Conservation (phyloP, 1,140 invertebrate genomes). For the Chlorops oryzae region DNA sequence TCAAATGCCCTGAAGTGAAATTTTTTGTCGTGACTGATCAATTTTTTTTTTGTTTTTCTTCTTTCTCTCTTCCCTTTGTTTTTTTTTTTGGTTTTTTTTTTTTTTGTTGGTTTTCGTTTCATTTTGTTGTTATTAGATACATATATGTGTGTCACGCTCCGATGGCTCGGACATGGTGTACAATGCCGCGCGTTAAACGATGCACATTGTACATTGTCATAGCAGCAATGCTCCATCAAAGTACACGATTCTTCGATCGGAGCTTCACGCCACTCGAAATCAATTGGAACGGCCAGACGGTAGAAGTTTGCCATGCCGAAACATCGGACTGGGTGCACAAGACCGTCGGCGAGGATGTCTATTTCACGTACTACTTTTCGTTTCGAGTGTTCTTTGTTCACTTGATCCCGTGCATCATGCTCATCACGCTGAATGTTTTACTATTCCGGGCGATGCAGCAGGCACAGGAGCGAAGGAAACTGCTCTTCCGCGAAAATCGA, state of each 20-base stretch:
- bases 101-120: background rate
- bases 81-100: background rate
- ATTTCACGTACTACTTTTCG: slow-evolving; percentile 74
- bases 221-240: slow-evolving; percentile 70
- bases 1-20: no score
- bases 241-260: slow-evolving; percentile 69
- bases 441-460: slow-evolving; percentile 77
- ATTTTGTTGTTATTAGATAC: slow-evolving; percentile 50
- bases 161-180: slow-evolving; percentile 78
- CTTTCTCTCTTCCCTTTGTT: background rate
- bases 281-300: slow-evolving; percentile 58
- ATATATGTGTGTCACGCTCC: slow-evolving; percentile 88
- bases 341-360: slow-evolving; percentile 60
- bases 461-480: slow-evolving; percentile 72
- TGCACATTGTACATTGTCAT: slow-evolving; percentile 70
- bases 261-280: slow-evolving; percentile 49
- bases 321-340: slow-evolving; percentile 62
- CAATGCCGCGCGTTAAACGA: slow-evolving; percentile 72
- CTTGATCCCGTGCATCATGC: slow-evolving; percentile 76
- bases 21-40: no score
- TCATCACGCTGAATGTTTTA: slow-evolving; percentile 83
- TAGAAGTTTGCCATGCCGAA: slow-evolving; percentile 55
- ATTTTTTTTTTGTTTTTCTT: background rate
- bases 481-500: slow-evolving; percentile 76
- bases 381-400: slow-evolving; percentile 89